Base-by-base conservation (phyloP, 2,113 vertebrate species). In the Rutilus rutilus region DNA sequence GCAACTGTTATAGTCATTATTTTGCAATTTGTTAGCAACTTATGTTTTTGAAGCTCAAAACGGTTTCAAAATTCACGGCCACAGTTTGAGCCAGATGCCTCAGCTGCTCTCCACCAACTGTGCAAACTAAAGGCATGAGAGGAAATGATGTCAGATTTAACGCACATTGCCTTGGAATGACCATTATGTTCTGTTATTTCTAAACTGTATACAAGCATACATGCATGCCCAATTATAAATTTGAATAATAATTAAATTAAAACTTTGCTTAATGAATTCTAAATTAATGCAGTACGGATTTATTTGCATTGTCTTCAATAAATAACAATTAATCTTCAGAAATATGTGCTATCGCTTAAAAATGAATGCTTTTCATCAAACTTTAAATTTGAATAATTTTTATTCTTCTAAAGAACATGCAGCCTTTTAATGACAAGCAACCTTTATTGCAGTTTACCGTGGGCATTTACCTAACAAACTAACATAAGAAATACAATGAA, bases 401-500 rank as follows among this genome's bases (percentile, higher is more conserved):
- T 21, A 21, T 69, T 36, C 14, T 21, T 36, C 19, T n/a, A 25
- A 45, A 27, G 30, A 36, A 21, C 30, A 33, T 33, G 15, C 33
- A 5, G 15, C 47, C 45, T 54, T 25, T 47, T 15, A 45, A 45
- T 25, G 2, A 45, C 12, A 25, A 74, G 65, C 27, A 21, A 69
- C 42, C n/a, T 75, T 25, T 15, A 47, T 47, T 42, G 17, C 6
- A 33, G 7, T 50, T 54, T 52, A 54, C 47, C 21, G 50, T n/a
- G 15, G 30, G 17, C 2, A 33, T 64, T 52, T 52, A 52, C 42
- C 59, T n/a, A 36, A 83, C 30, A 21, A 54, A 59, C 65, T 23
- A 47, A 84, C 67, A 75, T 60, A 64, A 50, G n/a, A 54, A 76
- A 50, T 23, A 60, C 36, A 78, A 6, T 75, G 11, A 42, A 75